Evolutionary conservation across 2,113 vertebrate genomes (phyloP), one percentile per base, ranked within the genome.

Genomic region (Myotis davidii): DNA sequence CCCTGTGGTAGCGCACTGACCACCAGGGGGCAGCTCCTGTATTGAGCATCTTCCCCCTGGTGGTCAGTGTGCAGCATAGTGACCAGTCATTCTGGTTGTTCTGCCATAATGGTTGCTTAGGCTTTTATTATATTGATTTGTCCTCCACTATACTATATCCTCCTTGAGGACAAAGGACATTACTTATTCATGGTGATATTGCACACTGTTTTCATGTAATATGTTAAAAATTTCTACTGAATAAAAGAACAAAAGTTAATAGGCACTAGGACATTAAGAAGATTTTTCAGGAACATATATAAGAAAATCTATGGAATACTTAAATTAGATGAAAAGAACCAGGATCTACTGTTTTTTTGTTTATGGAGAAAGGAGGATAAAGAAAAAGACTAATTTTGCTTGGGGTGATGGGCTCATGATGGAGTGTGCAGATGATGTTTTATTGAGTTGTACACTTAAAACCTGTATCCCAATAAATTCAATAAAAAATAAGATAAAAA

Each of bases 221-320:
- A 65, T 81, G 14, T 72, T 87, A 88, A 79, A 84, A 81, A 20
- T 54, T 52, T 52, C n/a, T 81, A 11, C 64, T 78, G 81, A 96
- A n/a, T 69, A 29, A 95, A 84, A 85, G 18, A 91, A 56, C 2
- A 74, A 70, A 90, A 74, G 39, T 77, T 25, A 77, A 42, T 18
- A 76, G 13, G 39, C 52, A 77, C 21, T 52, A 16, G 65, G 37
- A 91, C 81, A 72, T 21, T 61, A 23, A 64, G 25, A 61, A 45
- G 16, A 48, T 65, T 85, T 88, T 65, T 85, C 34, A 48, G 34
- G 13, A 52, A 20, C 39, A 21, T 39, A 50, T 61, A 7, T 45
- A 25, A 70, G 50, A 92, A 79, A 89, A 39, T 69, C 27, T 69
- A 79, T 1, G 16, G 29, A 48, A 76, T 69, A 39, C 21, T 83